Percentiles rank a stretch among this genome's conserved stretches.
Conservation (phyloP, 1,140 invertebrate genomes). For the Stenopsyche tienmushanensis region DNA sequence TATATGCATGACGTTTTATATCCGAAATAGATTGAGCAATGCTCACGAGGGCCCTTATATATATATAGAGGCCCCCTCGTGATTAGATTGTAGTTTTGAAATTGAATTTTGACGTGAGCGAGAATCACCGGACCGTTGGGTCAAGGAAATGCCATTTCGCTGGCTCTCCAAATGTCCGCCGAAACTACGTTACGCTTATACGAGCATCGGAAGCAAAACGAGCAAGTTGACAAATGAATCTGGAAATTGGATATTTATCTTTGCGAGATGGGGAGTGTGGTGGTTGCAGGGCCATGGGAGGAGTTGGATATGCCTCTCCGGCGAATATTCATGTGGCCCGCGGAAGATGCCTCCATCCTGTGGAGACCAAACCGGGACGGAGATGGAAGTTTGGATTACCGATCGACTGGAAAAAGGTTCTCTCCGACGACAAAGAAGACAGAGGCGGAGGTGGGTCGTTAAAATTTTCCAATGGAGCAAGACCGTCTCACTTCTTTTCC, state of each 20-base stretch:
- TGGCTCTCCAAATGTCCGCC: neutral
- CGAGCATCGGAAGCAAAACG: constrained; percentile 13
- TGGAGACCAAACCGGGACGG: neutral
- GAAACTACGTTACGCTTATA: neutral
- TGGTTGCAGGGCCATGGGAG: neutral
- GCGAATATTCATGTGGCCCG: constrained; percentile 1
- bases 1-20: too few relatives aligned
- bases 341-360: neutral
- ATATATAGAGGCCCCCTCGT: neutral
- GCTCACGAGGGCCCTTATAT: neutral
- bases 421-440: constrained; percentile 4
- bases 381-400: constrained; percentile 10
- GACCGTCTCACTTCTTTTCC: neutral
- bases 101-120: constrained; percentile 21
- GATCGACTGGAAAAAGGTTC: constrained; percentile 19
- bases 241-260: constrained; percentile 41
- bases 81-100: constrained; percentile 14
- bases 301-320: neutral
- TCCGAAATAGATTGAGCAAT: too few relatives aligned
- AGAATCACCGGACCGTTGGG: too few relatives aligned
- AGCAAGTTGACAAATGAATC: constrained; percentile 38
- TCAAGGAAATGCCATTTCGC: neutral
- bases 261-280: neutral
- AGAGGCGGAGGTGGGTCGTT: neutral
- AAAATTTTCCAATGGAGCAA: constrained; percentile 3